Evolutionary conservation across 2,797 vertebrate species (phyloP).

Genomic region (Morus bassanus): DNA sequence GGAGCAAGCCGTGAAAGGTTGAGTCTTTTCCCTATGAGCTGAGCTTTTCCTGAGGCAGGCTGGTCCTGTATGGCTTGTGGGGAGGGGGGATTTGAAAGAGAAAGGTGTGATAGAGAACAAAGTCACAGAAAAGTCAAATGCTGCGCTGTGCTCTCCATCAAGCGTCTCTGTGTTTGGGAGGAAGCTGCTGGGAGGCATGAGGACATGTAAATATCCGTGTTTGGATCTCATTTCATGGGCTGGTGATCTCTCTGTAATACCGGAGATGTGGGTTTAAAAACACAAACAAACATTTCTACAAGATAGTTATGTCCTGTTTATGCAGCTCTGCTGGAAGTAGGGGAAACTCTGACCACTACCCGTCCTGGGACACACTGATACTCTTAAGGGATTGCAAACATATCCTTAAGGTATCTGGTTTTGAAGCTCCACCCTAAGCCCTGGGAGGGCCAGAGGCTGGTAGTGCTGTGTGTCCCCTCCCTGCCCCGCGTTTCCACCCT

Average conservation of each 20-base stretch:
- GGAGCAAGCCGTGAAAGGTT: background rate
- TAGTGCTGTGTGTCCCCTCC: background rate
- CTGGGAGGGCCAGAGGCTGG: background rate
- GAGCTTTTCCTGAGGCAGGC: background rate
- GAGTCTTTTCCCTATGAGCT: background rate
- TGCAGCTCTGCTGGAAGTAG: background rate
- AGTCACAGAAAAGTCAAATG: background rate
- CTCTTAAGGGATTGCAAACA: background rate
- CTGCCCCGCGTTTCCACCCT: fast-evolving
- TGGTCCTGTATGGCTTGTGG: fast-evolving
- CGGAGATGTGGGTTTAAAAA: background rate
- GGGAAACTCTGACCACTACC: background rate
- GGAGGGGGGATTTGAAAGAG: background rate
- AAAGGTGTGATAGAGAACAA: background rate
- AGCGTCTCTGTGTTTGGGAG: background rate
- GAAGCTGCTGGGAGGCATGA: background rate
- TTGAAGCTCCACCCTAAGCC: background rate
- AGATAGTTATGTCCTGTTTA: background rate
- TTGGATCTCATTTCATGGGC: background rate
- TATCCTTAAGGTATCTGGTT: background rate
- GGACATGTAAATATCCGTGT: background rate
- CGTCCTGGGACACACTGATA: background rate
- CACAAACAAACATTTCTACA: background rate
- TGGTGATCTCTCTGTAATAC: background rate
- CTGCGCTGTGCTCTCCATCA: fast-evolving